phyloP scores from a whole-genome alignment of 2,888 invertebrate species.

The Coecobrya sp. region DNA sequence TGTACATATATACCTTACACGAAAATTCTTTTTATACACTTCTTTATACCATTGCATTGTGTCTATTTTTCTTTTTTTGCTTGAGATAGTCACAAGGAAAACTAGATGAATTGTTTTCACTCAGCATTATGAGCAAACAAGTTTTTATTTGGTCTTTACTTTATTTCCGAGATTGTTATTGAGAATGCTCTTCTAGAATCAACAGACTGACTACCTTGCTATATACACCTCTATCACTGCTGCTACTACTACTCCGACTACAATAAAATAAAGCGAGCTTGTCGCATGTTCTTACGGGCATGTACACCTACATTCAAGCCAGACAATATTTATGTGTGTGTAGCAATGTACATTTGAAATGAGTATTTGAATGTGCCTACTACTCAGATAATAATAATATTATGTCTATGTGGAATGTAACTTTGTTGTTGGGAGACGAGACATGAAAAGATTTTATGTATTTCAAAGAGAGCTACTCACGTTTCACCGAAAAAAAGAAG shows the following conservation, averaged over 20 bases:
- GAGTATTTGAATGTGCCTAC: slow-evolving; percentile 50
- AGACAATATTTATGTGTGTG: slow-evolving; percentile 23
- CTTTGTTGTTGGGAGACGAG: slow-evolving; percentile 76
- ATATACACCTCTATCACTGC: neutral
- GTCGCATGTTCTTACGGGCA: slow-evolving; percentile 25
- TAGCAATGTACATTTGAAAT: slow-evolving; percentile 24
- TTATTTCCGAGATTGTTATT: slow-evolving; percentile 81
- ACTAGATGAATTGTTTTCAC: slow-evolving; percentile 82
- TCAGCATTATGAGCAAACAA: slow-evolving; percentile 82
- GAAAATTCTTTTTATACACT: slow-evolving; percentile 67
- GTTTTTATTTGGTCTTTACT: slow-evolving; percentile 82
- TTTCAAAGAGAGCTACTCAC: slow-evolving; percentile 75
- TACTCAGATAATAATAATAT: slow-evolving; percentile 76
- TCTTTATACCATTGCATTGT: slow-evolving; percentile 48
- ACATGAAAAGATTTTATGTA: slow-evolving; percentile 77
- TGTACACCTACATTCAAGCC: slow-evolving; percentile 19
- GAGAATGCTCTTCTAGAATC: slow-evolving; percentile 75
- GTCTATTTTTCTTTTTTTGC: slow-evolving; percentile 68
- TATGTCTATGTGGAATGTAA: slow-evolving; percentile 76
- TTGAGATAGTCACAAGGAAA: slow-evolving; percentile 73
- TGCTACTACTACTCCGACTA: neutral
- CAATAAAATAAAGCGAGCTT: slow-evolving; percentile 46
- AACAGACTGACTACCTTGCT: slow-evolving; percentile 48
- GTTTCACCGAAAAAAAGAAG: slow-evolving; percentile 60
- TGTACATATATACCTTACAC: slow-evolving; percentile 64